Evolutionary conservation across 2,888 invertebrate genomes (phyloP), one percentile per base, ranked within the genome.

Genomic region (Synanthedon formicaeformis): DNA sequence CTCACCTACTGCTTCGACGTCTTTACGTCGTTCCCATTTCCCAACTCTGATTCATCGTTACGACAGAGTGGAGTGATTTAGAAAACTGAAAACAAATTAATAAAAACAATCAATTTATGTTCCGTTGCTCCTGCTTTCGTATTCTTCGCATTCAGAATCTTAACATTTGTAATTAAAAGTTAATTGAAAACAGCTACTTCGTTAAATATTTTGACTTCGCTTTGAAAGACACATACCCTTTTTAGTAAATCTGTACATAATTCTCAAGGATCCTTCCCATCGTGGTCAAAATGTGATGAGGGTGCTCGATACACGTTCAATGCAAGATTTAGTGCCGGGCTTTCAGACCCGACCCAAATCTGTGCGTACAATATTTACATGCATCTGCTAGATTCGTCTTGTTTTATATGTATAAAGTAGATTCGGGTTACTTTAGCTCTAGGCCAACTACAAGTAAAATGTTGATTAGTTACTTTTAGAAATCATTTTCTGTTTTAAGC

Each of bases 321-420:
- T 68, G 63, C 61, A 67, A 65, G 65, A 67, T 70, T 69, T 65
- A 71, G 60, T 61, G 60, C 59, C 62, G 62, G 55, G 57, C 63
- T 62, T 63, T 62, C 66, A 54, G 56, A 56, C 53, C 34, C 54
- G 57, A 55, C 60, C 58, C 61, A 58, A 56, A 58, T 58, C 57
- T 54, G 45, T 48, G 53, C 54, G 52, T 57, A 59, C 65, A 34
- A 23, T 23, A 23, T 23, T 23, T 23, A 23, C 10, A 64, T 68
- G 62, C 67, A 65, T 66, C 66, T 65, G 34, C 34, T 64, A 56
- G 57, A 40, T 51, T 57, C 57, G 62, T 69, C 70, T 67, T 63
- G 67, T 71, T 68, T 65, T 8, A 34, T 34, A 34, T 59, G n/a
- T n/a, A n/a, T n/a, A n/a, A n/a, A n/a, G n/a, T n/a, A n/a, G n/a